phyloP scores from a whole-genome alignment of 2,888 invertebrate species.

The Cordilura impudica region DNA sequence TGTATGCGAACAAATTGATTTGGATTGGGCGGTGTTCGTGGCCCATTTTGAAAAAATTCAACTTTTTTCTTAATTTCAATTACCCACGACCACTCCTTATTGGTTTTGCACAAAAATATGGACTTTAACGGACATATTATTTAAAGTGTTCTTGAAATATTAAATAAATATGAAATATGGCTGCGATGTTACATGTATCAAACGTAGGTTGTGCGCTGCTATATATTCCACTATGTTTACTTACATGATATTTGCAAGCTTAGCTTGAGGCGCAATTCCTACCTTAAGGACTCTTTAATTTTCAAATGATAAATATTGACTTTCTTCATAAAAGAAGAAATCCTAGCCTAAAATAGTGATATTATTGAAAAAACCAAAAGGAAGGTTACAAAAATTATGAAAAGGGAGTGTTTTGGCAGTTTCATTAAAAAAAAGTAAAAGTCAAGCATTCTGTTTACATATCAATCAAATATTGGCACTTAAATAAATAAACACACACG shows the following conservation, averaged over 20 bases:
- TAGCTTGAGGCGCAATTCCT: background rate
- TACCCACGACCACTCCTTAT: too few species aligned
- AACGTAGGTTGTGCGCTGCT: too few species aligned
- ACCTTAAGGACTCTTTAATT: background rate
- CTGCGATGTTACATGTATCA: too few species aligned
- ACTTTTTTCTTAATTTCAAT: too few species aligned
- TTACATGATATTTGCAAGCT: background rate
- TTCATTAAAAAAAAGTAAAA: slow-evolving; percentile 42
- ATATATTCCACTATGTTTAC: too few species aligned
- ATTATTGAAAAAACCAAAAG: background rate
- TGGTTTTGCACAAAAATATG: too few species aligned
- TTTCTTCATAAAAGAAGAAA: background rate
- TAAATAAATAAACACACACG: slow-evolving; percentile 28
- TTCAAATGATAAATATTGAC: background rate
- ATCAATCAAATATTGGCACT: slow-evolving; percentile 61
- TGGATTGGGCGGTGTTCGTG: too few species aligned
- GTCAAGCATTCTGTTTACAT: slow-evolving; percentile 55
- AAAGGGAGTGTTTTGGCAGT: slow-evolving; percentile 9
- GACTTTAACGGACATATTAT: too few species aligned
- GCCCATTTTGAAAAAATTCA: too few species aligned
- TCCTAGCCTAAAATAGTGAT: background rate
- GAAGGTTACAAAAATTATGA: background rate
- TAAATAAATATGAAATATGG: too few species aligned
- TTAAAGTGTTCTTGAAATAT: too few species aligned
- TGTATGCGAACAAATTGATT: too few species aligned